Percentiles rank a stretch among this genome's conserved stretches.
Conservation (phyloP, 2,113 vertebrate species). For the Glaucidium brasilianum region DNA sequence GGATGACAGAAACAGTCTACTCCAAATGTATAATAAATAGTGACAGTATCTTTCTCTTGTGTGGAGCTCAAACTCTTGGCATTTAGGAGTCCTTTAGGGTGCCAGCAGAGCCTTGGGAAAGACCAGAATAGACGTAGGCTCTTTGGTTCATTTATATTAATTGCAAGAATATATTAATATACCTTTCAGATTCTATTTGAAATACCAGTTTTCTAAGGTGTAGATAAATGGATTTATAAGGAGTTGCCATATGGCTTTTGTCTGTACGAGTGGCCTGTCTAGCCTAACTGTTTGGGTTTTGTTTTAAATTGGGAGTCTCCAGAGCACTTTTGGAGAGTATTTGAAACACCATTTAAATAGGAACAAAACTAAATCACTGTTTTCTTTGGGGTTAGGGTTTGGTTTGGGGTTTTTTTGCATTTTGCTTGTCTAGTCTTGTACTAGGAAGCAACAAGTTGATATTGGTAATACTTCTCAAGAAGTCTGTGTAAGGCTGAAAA, state of each 20-base stretch:
- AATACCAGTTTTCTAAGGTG: not conserved
- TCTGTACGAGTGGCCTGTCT: not conserved
- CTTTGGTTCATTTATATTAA: not conserved
- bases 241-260: not conserved
- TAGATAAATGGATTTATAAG: not conserved
- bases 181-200: not conserved
- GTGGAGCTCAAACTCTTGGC: not conserved
- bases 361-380: not conserved
- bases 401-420: not conserved
- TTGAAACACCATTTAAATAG: not conserved
- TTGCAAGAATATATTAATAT: not conserved
- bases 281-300: not conserved
- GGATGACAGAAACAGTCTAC: not conserved
- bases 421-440: not conserved
- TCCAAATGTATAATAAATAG: not conserved
- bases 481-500: not conserved
- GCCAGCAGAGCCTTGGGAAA: not conserved
- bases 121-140: rapidly evolving
- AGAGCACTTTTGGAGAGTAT: not conserved
- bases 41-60: not conserved
- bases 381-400: not conserved
- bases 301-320: not conserved
- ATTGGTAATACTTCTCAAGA: not conserved
- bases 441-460: not conserved
- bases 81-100: not conserved